Conservation (phyloP, 2,113 vertebrate species). For the Sander vitreus region DNA sequence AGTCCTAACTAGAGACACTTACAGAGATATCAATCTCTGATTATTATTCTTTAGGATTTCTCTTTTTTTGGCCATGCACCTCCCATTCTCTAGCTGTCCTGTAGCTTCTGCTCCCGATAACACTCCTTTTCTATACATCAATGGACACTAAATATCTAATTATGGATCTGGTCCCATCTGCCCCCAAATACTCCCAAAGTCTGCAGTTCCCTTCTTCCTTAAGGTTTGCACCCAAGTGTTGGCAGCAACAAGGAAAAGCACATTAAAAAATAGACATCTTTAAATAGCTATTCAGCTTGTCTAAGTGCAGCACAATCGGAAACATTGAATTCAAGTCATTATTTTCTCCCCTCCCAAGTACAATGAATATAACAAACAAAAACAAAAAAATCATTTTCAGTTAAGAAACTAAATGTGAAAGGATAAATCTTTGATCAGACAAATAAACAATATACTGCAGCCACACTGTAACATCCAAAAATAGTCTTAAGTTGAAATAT, state of each 20-base stretch:
- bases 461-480: conserved; percentile 89
- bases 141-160: conserved; percentile 19
- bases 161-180: conserved; percentile 65
- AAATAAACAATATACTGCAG: conserved; percentile 87
- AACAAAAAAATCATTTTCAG: conserved; percentile 85
- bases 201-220: conserved; percentile 58
- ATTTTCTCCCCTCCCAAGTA: conserved; percentile 81
- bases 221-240: conserved; percentile 79
- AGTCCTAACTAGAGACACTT: conserved; percentile 15
- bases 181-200: conserved; percentile 65
- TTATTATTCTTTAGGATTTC: not conserved
- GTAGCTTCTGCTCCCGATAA: conserved; percentile 2
- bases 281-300: conserved; percentile 87
- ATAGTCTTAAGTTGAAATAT: conserved; percentile 87
- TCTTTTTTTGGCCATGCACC: conserved; percentile 5
- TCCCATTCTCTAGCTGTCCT: not conserved
- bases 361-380: conserved; percentile 82
- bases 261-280: conserved; percentile 88
- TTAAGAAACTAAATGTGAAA: conserved; percentile 88
- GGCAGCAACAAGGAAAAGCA: conserved; percentile 88
- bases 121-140: conserved; percentile 36
- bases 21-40: conserved; percentile 10
- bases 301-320: conserved; percentile 91
- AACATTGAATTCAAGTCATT: conserved; percentile 90
- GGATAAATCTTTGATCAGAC: conserved; percentile 89